phyloP scores from a whole-genome alignment of 2,113 vertebrate genomes.

The Cranoglanis bouderius region DNA sequence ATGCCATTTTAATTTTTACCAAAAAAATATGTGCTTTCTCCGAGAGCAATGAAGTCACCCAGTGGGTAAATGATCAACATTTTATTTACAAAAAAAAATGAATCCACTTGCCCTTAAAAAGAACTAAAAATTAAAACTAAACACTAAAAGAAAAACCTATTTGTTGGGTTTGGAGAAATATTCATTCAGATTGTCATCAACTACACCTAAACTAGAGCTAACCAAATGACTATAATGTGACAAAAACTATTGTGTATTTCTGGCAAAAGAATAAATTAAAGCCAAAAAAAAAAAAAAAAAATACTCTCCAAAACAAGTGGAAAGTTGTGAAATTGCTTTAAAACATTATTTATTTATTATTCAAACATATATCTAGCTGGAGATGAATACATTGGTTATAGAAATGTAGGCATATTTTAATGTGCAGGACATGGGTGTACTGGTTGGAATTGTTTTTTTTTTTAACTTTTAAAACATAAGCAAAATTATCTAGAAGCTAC shows the following conservation, averaged over 20 bases:
- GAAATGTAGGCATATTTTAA: not conserved
- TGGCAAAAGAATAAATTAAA: not conserved
- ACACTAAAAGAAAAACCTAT: not conserved
- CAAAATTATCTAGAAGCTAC: not conserved
- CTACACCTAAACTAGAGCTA: not conserved
- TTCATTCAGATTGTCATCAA: not conserved
- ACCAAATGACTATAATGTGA: not conserved
- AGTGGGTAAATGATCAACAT: too few relatives aligned
- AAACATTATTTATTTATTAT: too few relatives aligned
- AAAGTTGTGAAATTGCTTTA: not conserved
- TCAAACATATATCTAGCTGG: not conserved
- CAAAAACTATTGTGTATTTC: not conserved
- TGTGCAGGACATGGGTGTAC: not conserved
- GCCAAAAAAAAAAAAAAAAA: not conserved
- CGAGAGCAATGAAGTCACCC: not conserved
- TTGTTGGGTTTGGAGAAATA: not conserved
- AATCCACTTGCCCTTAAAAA: not conserved
- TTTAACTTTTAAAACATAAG: not conserved
- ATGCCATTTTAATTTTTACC: not conserved
- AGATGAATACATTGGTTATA: not conserved
- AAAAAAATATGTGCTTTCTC: not conserved
- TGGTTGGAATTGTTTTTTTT: not conserved
- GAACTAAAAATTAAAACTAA: not conserved
- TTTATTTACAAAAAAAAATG: not conserved
- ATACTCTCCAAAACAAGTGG: not conserved